Evolutionary conservation across 2,797 vertebrate species (phyloP).

Genomic region (Pachyuromys duprasi): DNA sequence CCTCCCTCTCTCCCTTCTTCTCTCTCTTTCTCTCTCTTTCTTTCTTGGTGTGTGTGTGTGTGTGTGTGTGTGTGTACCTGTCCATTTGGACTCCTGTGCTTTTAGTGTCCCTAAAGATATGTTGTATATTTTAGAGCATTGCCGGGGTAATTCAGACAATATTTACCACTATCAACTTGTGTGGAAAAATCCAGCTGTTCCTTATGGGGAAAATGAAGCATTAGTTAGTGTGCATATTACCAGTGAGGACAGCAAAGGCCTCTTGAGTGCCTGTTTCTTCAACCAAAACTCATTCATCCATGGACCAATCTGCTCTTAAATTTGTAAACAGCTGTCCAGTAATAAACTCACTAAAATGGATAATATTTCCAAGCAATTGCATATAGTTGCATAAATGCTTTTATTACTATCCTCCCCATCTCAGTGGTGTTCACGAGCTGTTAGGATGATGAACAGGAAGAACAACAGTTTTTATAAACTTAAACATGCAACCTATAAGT

Average conservation of each 20-base stretch:
- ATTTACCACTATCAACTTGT: slow-evolving; percentile 63
- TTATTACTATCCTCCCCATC: not conserved
- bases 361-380: slow-evolving; percentile 61
- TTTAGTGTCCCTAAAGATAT: slow-evolving; percentile 40
- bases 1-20: too few species aligned
- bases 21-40: not conserved
- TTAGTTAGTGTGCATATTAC: slow-evolving; percentile 45
- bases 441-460: not conserved
- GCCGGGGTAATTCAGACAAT: slow-evolving; percentile 65
- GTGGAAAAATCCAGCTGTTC: slow-evolving; percentile 57
- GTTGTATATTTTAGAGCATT: slow-evolving; percentile 39
- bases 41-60: not conserved
- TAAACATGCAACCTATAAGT: slow-evolving; percentile 56
- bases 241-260: slow-evolving; percentile 58
- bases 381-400: slow-evolving; percentile 59
- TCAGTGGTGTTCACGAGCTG: slow-evolving; percentile 52
- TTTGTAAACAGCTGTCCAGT: slow-evolving; percentile 81
- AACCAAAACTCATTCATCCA: slow-evolving; percentile 75
- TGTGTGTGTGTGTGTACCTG: not conserved
- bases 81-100: slow-evolving; percentile 33
- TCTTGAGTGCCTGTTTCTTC: slow-evolving; percentile 53
- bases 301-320: slow-evolving; percentile 75
- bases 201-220: not conserved
- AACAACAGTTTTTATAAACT: slow-evolving; percentile 46
- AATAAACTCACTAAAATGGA: slow-evolving; percentile 74